phyloP scores from a whole-genome alignment of 1,140 invertebrate species.

The Microplitis mediator region DNA sequence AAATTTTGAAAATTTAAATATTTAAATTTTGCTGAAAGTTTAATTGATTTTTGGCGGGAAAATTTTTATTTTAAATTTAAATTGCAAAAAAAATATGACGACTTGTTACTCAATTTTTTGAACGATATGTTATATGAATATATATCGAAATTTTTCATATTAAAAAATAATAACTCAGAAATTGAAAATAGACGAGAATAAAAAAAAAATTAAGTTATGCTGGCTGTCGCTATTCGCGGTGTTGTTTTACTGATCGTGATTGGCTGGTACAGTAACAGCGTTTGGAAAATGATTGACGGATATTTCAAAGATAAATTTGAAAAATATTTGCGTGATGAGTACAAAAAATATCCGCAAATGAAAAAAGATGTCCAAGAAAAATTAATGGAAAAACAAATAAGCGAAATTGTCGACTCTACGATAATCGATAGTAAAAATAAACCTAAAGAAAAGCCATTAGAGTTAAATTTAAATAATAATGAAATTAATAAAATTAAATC shows the following conservation, averaged over 20 bases:
- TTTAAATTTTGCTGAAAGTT: no score
- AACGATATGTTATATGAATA: no score
- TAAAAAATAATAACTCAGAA: no score
- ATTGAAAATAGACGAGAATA: background rate
- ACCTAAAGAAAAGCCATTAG: background rate
- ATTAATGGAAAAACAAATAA: background rate
- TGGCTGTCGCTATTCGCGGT: constrained; percentile 52
- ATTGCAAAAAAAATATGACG: no score
- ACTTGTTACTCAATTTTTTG: no score
- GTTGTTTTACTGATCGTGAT: constrained; percentile 58
- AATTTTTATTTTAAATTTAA: no score
- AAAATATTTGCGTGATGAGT: constrained; percentile 58
- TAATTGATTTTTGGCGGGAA: no score
- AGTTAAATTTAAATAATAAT: no score
- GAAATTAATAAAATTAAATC: no score
- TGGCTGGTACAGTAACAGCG: constrained; percentile 61
- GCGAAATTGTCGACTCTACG: background rate
- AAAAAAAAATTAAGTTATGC: constrained; percentile 45
- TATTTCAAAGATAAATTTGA: constrained; percentile 64
- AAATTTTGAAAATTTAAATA: no score
- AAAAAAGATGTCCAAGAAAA: constrained; percentile 32
- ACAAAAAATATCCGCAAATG: constrained; percentile 53
- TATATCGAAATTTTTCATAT: no score
- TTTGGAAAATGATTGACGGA: constrained; percentile 63
- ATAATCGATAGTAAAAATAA: background rate